Evolutionary conservation across 2,888 invertebrate species (phyloP).

Genomic region (Aphrophora alni): DNA sequence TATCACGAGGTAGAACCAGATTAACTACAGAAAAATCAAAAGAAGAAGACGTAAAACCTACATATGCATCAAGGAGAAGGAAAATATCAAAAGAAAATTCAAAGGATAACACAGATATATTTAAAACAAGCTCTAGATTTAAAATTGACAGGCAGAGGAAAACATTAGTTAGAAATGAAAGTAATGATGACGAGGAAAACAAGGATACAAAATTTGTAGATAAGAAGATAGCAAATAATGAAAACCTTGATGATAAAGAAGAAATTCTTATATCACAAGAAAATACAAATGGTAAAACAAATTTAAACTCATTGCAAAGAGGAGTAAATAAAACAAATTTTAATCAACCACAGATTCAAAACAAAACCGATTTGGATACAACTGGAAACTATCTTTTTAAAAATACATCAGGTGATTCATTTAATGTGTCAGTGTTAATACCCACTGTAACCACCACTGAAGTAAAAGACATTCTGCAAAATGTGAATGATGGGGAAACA

Average conservation of each 20-base stretch:
- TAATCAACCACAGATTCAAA: neutral
- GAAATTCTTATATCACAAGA: slow-evolving; percentile 35
- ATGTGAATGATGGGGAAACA: neutral
- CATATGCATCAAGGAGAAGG: neutral
- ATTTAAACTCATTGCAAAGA: neutral
- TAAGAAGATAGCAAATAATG: neutral
- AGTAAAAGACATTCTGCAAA: neutral
- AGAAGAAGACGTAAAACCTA: slow-evolving; percentile 9
- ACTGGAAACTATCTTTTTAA: neutral
- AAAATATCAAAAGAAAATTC: slow-evolving; percentile 19
- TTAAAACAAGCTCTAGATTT: slow-evolving; percentile 14
- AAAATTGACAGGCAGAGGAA: slow-evolving; percentile 30
- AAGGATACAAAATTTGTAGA: neutral
- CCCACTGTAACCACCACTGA: neutral
- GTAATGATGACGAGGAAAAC: neutral
- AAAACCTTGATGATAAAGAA: slow-evolving; percentile 14
- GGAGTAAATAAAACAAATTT: neutral
- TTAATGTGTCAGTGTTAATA: neutral
- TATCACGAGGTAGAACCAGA: slow-evolving; percentile 4
- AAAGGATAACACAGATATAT: slow-evolving; percentile 10
- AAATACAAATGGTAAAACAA: slow-evolving; percentile 21
- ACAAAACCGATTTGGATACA: neutral
- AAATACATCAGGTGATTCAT: neutral
- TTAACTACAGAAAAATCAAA: neutral
- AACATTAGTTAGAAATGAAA: neutral